Conservation (phyloP, 2,888 invertebrate genomes). For the Camptogramma bilineatum region DNA sequence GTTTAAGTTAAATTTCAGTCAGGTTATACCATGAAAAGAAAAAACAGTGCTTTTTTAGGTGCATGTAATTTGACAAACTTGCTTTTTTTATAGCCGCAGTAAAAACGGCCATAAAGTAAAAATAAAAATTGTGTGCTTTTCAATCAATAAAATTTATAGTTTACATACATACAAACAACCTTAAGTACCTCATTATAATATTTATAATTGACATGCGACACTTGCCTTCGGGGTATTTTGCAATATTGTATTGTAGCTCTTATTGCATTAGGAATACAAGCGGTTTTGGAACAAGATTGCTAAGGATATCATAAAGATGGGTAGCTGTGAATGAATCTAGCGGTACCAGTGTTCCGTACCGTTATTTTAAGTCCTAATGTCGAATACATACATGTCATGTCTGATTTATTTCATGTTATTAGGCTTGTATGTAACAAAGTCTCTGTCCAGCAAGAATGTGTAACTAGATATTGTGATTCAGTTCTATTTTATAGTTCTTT, state of each 20-base stretch:
- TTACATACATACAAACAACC: background rate
- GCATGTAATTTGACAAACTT: too few relatives aligned
- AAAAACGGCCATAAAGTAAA: background rate
- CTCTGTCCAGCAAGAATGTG: too few relatives aligned
- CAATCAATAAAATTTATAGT: background rate
- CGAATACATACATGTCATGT: too few relatives aligned
- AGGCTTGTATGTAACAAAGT: too few relatives aligned
- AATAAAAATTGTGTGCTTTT: background rate
- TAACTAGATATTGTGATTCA: too few relatives aligned
- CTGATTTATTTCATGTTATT: too few relatives aligned
- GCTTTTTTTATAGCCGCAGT: background rate
- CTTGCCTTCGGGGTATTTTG: background rate
- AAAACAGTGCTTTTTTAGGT: too few relatives aligned
- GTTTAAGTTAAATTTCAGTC: too few relatives aligned
- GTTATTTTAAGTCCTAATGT: background rate
- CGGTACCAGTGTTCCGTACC: background rate
- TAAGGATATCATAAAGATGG: background rate
- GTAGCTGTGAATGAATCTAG: background rate
- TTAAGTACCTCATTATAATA: background rate
- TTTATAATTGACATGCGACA: constrained; percentile 2
- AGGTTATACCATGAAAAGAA: too few relatives aligned
- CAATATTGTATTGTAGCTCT: background rate
- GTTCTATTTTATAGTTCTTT: too few relatives aligned
- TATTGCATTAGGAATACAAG: background rate
- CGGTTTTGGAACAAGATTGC: background rate